phyloP scores from a whole-genome alignment of 1,140 invertebrate species.

The Cryptotermes secundus region DNA sequence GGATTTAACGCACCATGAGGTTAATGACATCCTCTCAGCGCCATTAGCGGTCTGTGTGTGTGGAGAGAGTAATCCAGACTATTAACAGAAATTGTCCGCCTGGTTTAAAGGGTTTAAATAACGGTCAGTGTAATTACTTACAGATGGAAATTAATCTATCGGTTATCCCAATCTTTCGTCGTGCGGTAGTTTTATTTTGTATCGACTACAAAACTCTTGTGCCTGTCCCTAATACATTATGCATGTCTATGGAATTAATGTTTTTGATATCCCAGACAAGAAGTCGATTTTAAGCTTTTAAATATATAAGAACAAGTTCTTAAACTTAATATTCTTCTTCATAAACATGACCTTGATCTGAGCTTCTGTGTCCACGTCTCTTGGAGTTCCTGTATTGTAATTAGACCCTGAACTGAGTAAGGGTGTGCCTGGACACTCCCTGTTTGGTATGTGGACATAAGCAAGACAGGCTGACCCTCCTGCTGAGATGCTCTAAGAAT shows the following conservation, averaged over 20 bases:
- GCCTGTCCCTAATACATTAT: conserved; percentile 1
- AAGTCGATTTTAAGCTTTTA: background rate
- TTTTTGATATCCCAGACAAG: background rate
- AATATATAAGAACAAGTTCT: background rate
- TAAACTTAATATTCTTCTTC: background rate
- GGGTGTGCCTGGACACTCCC: background rate
- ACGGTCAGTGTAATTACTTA: background rate
- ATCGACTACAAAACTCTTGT: background rate
- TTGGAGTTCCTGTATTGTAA: background rate
- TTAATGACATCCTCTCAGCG: background rate
- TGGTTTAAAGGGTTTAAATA: background rate
- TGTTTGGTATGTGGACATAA: background rate
- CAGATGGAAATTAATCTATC: background rate
- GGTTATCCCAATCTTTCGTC: background rate
- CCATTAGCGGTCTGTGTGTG: background rate
- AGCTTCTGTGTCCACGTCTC: conserved; percentile 7
- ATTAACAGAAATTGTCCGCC: background rate
- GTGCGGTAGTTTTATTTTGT: background rate
- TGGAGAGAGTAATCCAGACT: background rate
- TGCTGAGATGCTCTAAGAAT: background rate
- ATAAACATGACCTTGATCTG: conserved; percentile 4
- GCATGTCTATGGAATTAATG: background rate
- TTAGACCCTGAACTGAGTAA: background rate
- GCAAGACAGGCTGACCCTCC: background rate
- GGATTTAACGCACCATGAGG: no score